These are phyloP conservation scores for Labrus mixtus DNA, from an alignment of 2,113 vertebrate genomes.

Conservation along the genomic window DNA sequence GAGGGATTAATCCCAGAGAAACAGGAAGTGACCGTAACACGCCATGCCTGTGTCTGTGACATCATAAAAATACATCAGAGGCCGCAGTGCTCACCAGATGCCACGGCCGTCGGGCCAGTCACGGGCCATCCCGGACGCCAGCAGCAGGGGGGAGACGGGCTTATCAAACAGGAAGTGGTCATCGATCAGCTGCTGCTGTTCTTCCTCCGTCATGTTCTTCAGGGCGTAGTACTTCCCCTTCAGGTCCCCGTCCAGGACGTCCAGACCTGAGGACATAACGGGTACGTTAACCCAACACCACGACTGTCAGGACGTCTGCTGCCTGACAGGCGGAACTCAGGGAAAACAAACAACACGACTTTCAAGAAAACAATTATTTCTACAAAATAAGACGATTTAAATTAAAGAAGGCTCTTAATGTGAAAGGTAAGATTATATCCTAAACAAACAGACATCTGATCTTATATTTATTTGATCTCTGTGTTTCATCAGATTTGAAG, in stretches of 20 bases:
- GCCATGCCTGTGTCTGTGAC: not conserved
- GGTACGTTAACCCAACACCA: not conserved
- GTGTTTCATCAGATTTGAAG: too few relatives aligned
- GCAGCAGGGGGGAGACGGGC: constrained; percentile 92
- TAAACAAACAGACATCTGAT: too few relatives aligned
- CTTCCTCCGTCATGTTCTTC: constrained; percentile 94
- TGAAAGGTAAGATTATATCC: too few relatives aligned
- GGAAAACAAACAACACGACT: not conserved
- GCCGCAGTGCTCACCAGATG: constrained; percentile 88
- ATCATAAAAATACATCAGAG: not conserved
- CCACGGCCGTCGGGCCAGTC: constrained; percentile 95
- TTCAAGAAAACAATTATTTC: too few relatives aligned
- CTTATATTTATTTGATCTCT: too few relatives aligned
- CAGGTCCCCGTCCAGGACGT: constrained; percentile 89
- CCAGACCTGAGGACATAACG: constrained; percentile 71
- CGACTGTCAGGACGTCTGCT: not conserved
- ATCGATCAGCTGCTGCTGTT: constrained; percentile 96
- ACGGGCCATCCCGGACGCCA: constrained; percentile 94
- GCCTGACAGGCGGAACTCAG: not conserved
- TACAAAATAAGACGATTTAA: too few relatives aligned
- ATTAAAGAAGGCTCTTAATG: too few relatives aligned
- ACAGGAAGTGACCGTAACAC: not conserved
- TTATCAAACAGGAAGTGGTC: constrained; percentile 98
- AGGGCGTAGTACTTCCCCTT: constrained; percentile 93
- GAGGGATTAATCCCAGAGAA: not conserved